A percentile compares a stretch with the other conserved stretches of the same genome.
These are phyloP conservation scores for Glandiceps talaboti DNA, from an alignment of 53 echinoderm and acorn worm species.

Conservation along the genomic window DNA sequence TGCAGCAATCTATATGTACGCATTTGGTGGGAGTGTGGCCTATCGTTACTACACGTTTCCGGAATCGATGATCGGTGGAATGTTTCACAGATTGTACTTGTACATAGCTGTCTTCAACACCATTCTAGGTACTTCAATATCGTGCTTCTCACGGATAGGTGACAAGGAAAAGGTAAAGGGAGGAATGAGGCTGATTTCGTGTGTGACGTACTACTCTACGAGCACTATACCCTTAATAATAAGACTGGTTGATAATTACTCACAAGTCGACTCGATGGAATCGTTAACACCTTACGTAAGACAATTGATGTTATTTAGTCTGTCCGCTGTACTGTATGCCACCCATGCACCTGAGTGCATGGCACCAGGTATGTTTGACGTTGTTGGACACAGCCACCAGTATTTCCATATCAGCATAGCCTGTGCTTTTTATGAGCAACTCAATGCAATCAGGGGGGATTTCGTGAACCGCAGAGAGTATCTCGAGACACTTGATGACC, in stretches of 20 bases:
- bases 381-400: conserved; percentile 90
- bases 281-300: conserved; percentile 32
- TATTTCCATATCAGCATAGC: conserved; percentile 52
- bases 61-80: no score
- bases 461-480: conserved; percentile 29
- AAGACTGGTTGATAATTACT: conserved; percentile 35
- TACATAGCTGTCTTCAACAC: no score
- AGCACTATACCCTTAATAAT: conserved; percentile 69
- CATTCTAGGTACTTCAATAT: no score
- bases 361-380: conserved; percentile 76
- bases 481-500: no score
- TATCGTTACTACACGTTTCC: no score
- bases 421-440: conserved; percentile 45
- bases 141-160: no score
- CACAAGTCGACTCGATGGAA: conserved; percentile 30
- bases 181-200: no score
- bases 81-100: no score
- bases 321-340: conserved; percentile 28
- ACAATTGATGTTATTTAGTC: conserved; percentile 61
- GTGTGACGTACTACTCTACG: conserved; percentile 44
- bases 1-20: no score
- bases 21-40: no score
- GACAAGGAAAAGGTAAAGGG: no score
- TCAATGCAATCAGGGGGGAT: conserved; percentile 34
- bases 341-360: conserved; percentile 78